Percentiles rank a stretch among this genome's conserved stretches.
Evolutionary conservation across 1,140 invertebrate species (phyloP).

Genomic region (Octopus sinensis): DNA sequence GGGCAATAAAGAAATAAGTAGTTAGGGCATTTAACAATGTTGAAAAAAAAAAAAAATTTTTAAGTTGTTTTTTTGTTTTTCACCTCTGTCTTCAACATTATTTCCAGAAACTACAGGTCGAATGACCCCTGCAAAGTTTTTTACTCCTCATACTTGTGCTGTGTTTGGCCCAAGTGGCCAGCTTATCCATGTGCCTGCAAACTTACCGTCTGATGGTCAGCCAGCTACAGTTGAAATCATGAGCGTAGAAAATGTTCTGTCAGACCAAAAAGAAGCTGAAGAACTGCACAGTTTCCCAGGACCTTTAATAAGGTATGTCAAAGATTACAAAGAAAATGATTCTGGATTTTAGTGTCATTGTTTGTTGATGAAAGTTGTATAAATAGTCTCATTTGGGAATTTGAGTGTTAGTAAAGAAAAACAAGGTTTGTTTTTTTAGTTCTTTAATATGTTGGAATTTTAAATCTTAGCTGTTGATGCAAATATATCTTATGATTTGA

Average conservation of each 20-base stretch:
- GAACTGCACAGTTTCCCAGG: slow-evolving; percentile 74
- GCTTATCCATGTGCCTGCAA: slow-evolving; percentile 69
- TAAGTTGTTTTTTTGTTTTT: neutral
- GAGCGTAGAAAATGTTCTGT: slow-evolving; percentile 61
- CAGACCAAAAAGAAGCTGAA: slow-evolving; percentile 57
- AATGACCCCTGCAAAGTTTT: slow-evolving; percentile 76
- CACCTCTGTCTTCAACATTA: slow-evolving; percentile 20
- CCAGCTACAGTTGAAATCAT: slow-evolving; percentile 71
- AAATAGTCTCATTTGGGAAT: too few species aligned
- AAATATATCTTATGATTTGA: too few species aligned
- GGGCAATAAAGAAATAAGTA: too few species aligned
- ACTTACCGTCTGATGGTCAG: slow-evolving; percentile 73
- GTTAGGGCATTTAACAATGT: neutral
- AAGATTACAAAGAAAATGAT: too few species aligned
- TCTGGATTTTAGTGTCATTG: too few species aligned
- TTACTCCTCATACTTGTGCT: slow-evolving; percentile 69
- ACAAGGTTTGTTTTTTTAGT: too few species aligned
- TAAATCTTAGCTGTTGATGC: too few species aligned
- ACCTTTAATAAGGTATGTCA: slow-evolving; percentile 66
- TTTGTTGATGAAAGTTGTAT: too few species aligned
- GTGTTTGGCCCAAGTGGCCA: slow-evolving; percentile 68
- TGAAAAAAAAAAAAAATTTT: neutral
- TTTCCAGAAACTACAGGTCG: slow-evolving; percentile 60
- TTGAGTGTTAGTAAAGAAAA: too few species aligned
- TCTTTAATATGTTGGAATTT: too few species aligned